Evolutionary conservation across 2,797 vertebrate species (phyloP).

Genomic region (Eulemur coronatus): DNA sequence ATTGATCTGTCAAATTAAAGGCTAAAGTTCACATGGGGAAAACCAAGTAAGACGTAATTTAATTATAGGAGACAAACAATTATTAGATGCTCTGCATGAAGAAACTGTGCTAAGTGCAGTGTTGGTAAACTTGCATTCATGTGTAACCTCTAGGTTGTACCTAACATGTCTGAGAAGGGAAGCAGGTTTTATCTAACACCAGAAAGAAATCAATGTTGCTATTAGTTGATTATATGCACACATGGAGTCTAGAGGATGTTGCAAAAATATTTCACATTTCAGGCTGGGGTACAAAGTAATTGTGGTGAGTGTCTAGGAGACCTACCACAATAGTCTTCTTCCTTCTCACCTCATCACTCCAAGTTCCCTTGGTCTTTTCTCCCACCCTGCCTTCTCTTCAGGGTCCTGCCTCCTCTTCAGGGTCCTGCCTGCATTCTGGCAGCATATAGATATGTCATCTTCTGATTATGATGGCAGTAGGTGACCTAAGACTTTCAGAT

Average conservation of each 20-base stretch:
- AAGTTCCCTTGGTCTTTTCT: not conserved
- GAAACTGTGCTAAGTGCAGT: not conserved
- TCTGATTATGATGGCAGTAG: not conserved
- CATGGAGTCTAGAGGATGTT: not conserved
- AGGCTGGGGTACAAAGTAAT: not conserved
- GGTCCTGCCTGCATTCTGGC: not conserved
- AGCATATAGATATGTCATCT: not conserved
- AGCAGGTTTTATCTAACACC: not conserved
- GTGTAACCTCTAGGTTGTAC: not conserved
- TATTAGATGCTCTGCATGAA: not conserved
- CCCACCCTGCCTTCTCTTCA: not conserved
- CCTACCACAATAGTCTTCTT: not conserved
- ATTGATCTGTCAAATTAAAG: constrained; percentile 30
- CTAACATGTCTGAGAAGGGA: not conserved
- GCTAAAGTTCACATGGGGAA: not conserved
- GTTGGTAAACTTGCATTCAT: not conserved
- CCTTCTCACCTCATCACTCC: not conserved
- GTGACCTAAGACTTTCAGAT: not conserved
- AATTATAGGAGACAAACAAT: constrained; percentile 7
- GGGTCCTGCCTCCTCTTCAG: not conserved
- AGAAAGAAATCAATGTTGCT: not conserved
- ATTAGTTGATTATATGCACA: not conserved
- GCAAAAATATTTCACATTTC: not conserved
- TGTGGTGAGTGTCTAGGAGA: not conserved
- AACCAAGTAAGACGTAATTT: not conserved